Base-by-base conservation (phyloP, 92 coral and sea anemone genomes). In the Heliopora coerulea region DNA sequence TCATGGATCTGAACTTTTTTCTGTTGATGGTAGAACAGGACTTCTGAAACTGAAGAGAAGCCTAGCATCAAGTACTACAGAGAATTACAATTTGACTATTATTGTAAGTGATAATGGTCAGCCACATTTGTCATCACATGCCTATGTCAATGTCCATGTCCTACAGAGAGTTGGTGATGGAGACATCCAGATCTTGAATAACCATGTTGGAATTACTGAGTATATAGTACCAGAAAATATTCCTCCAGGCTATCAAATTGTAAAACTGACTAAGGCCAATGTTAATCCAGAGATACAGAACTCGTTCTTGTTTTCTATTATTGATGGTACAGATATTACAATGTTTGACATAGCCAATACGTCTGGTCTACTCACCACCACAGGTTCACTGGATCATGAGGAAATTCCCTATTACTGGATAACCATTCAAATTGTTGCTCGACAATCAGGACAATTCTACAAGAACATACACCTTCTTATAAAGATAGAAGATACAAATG, bases 251-350 rank as follows among this genome's bases (percentile, higher is more conserved):
- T 81, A 88, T 3, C 61, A 56, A 49, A 90, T 93, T 49, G 48
- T 83, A 15, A 62, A 66, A 42, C 60, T 80, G 13, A 56, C 57
- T 39, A 90, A 88, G 14, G 54, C 78, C 20, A 91, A 87, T 62
- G 37, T 44, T 0, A 87, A 88, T 48, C 82, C 90, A 27, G 58
- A 52, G 11, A 24, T 18, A 70, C 56, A 54, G 50, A 26, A 24
- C 37, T 30, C 56, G 32, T 52, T 14, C 34, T 52, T 33, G 21
- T 70, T 70, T 35, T 30, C 62, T 54, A 84, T 93, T n/a, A 86
- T 93, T 78, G 98, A 93, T 74, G 98, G 98, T n/a, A 90, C 98
- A 23, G 98, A 96, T 21, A 77, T 93, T 32, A 91, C 91, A 65
- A 88, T 80, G 85, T 93, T 93, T 80, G 64, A 80, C 52, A 65